Base-by-base conservation (phyloP, 1,140 invertebrate genomes). In the Drosophila ohnishii region DNA sequence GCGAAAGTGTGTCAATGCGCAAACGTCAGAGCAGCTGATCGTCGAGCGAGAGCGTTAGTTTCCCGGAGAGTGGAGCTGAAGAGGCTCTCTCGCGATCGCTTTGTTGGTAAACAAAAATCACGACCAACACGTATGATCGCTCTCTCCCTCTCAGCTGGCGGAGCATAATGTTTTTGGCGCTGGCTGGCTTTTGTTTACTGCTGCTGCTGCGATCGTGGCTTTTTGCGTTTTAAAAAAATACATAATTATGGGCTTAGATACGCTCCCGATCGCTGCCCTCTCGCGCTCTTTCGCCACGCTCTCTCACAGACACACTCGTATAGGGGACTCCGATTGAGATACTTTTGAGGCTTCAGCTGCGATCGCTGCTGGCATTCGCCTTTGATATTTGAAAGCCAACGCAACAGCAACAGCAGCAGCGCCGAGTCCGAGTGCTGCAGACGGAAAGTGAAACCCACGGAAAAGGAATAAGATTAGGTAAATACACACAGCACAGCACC, bases 161-260 rank as follows among this genome's bases (percentile, higher is more conserved):
- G 56, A 86, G 82, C 82, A 86, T 86, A 86, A 87, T 76, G 51
- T 55, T 55, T 86, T 82, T 79, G 79, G 66, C 63, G 63, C 59
- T 80, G 42, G 44, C 56, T 78, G 42, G 64, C 63, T 78, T 65
- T 67, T 65, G 63, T 56, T 70, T 66, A 55, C 34, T 71, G 69
- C 62, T 75, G 60, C 61, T 65, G 71, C 45, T 61, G 60, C 35
- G 67, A 56, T 71, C 48, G 48, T 55, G 47, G 71, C 75, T 79
- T 79, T 88, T 87, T 87, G 83, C 83, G 83, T 87, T 88, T 87
- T 88, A 87, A 88, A 87, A 86, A 87, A 87, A 87, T 88, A 87
- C 83, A 88, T 87, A 83, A 87, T 88, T 87, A 88, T 87, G 72
- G 80, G 82, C 67, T 86, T 87, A 86, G 82, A 65, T 83, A 83